phyloP scores from a whole-genome alignment of 2,888 invertebrate genomes.

The Argyresthia albistria region DNA sequence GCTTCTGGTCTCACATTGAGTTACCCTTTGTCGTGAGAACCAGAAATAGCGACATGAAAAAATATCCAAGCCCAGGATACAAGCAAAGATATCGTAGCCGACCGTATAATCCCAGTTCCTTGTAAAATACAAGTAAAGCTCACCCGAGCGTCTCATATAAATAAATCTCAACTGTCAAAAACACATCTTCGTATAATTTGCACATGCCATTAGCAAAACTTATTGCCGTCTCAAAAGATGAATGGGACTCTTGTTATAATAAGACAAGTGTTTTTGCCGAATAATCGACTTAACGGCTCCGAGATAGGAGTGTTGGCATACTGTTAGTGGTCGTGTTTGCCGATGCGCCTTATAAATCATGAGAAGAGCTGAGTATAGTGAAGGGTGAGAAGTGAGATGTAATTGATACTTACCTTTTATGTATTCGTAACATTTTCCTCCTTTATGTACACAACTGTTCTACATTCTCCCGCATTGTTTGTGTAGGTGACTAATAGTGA shows the following conservation, averaged over 20 bases:
- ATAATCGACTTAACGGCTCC: neutral
- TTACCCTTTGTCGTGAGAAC: neutral
- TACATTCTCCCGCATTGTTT: no score
- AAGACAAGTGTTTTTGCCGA: neutral
- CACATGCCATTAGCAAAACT: conserved; percentile 2
- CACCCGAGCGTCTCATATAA: neutral
- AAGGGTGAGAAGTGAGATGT: no score
- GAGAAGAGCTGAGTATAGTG: no score
- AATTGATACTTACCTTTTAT: neutral
- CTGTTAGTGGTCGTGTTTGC: no score
- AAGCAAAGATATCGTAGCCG: neutral
- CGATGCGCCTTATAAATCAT: no score
- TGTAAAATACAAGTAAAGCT: no score
- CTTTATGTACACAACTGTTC: neutral
- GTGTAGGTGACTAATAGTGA: no score
- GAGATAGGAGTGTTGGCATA: neutral
- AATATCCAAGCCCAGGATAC: neutral
- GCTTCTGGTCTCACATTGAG: neutral
- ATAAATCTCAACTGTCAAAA: conserved; percentile 1
- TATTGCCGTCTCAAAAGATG: neutral
- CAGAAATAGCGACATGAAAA: neutral
- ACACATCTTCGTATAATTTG: conserved; percentile 3
- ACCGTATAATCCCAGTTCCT: no score
- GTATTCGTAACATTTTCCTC: neutral
- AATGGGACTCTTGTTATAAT: neutral